Conservation (phyloP, 2,797 vertebrate species). For the Semotilus atromaculatus region DNA sequence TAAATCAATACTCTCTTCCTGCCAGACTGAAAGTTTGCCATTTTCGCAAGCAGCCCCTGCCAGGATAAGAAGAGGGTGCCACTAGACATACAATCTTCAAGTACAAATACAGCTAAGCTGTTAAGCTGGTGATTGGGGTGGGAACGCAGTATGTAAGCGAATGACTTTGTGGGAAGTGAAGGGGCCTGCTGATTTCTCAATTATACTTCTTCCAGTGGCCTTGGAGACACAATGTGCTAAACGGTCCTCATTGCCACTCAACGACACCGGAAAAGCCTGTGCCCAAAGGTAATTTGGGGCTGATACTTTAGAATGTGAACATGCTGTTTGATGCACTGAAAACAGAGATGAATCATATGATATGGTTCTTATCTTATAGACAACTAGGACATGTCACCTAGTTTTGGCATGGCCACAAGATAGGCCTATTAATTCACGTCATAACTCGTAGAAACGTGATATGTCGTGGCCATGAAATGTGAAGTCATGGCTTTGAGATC, state of each 20-base stretch:
- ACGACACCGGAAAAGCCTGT: slow-evolving; percentile 68
- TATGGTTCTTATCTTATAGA: neutral
- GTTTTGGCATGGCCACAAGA: neutral
- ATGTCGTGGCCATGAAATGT: neutral
- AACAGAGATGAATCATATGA: slow-evolving; percentile 17
- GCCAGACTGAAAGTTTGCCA: slow-evolving; percentile 71
- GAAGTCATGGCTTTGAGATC: neutral
- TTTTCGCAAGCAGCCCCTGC: slow-evolving; percentile 68
- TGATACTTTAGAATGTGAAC: slow-evolving; percentile 51
- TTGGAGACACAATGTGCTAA: slow-evolving; percentile 70
- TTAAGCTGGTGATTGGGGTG: slow-evolving; percentile 84
- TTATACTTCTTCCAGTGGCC: slow-evolving; percentile 77
- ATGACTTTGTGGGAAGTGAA: slow-evolving; percentile 79
- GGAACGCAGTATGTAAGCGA: slow-evolving; percentile 81
- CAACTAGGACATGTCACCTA: neutral
- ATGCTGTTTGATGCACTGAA: neutral
- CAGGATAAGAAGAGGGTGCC: slow-evolving; percentile 74
- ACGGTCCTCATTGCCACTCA: slow-evolving; percentile 74
- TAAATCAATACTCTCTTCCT: slow-evolving; percentile 70
- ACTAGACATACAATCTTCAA: slow-evolving; percentile 80
- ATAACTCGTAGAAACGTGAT: neutral
- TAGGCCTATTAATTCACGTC: neutral
- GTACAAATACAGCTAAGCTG: slow-evolving; percentile 84
- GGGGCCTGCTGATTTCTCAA: slow-evolving; percentile 83
- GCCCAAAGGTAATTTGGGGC: slow-evolving; percentile 66